Evolutionary conservation across 2,888 invertebrate genomes (phyloP).

Genomic region (Linnaemya vulpina): DNA sequence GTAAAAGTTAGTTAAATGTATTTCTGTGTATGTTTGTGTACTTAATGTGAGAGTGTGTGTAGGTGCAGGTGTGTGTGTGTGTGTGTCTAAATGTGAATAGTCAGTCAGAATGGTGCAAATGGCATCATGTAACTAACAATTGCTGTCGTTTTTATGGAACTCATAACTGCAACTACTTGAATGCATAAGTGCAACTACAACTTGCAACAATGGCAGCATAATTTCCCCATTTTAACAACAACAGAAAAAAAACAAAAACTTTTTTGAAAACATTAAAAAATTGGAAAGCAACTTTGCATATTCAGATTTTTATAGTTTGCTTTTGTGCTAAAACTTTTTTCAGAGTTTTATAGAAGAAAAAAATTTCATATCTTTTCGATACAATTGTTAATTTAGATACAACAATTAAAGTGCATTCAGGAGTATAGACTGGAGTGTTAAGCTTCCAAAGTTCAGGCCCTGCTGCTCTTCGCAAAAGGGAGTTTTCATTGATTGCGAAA

Average conservation of each 20-base stretch:
- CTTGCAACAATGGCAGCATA: conserved; percentile 51
- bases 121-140: conserved; percentile 29
- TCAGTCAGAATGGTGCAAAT: conserved; percentile 26
- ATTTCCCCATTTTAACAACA: conserved; percentile 31
- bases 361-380: conserved; percentile 32
- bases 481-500: neutral
- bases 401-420: conserved; percentile 32
- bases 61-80: neutral
- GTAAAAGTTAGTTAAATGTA: neutral
- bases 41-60: conserved; percentile 1
- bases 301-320: conserved; percentile 4
- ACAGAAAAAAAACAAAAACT: neutral
- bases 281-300: conserved; percentile 25
- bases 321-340: conserved; percentile 15
- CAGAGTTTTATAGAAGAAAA: neutral
- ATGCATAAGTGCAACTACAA: conserved; percentile 39
- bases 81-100: conserved; percentile 6
- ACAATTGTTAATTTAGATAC: conserved; percentile 50
- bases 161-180: conserved; percentile 30
- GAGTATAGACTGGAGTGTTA: neutral
- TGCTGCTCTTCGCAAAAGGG: neutral
- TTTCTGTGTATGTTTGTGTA: neutral
- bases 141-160: conserved; percentile 38
- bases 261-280: no score
- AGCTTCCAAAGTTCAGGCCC: neutral